Percentiles rank a stretch among this genome's conserved stretches.
phyloP scores from a whole-genome alignment of 2,888 invertebrate species.

The Crematogaster levior region DNA sequence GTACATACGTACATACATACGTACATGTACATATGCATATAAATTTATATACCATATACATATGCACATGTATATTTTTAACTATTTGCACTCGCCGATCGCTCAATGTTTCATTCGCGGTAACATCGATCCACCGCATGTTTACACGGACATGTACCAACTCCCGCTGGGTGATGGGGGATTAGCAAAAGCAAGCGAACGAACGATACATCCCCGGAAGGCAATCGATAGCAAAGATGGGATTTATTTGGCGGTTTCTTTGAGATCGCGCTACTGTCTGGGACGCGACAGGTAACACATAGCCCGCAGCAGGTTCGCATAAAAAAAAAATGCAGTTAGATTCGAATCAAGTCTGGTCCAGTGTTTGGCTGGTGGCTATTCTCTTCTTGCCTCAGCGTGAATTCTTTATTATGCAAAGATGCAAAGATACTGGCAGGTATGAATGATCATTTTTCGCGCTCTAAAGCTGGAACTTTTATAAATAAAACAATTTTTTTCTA shows the following conservation, averaged over 20 bases:
- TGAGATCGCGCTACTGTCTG: slow-evolving; percentile 55
- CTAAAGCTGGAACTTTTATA: not conserved
- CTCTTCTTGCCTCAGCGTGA: not conserved
- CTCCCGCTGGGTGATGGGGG: slow-evolving; percentile 69
- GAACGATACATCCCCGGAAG: slow-evolving; percentile 61
- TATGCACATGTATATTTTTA: slow-evolving; percentile 7
- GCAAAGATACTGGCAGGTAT: not conserved
- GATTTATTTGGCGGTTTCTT: slow-evolving; percentile 71
- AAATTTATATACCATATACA: too few relatives aligned
- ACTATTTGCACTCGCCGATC: slow-evolving; percentile 55
- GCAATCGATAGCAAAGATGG: slow-evolving; percentile 70
- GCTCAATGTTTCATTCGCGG: slow-evolving; percentile 55
- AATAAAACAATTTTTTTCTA: not conserved
- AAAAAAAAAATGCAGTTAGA: slow-evolving; percentile 65
- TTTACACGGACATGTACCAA: slow-evolving; percentile 69
- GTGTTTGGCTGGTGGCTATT: slow-evolving; percentile 17
- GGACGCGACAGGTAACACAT: slow-evolving; percentile 57
- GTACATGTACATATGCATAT: not conserved
- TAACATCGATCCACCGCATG: slow-evolving; percentile 63
- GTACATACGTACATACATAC: not conserved
- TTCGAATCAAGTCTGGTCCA: slow-evolving; percentile 50
- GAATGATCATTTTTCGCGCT: not conserved
- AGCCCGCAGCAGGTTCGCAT: slow-evolving; percentile 51
- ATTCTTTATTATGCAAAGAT: slow-evolving; percentile 11
- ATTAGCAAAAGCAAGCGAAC: slow-evolving; percentile 66